Evolutionary conservation across 2,888 invertebrate species (phyloP), one percentile per base, ranked within the genome.

Genomic region (Trisateles emortualis): DNA sequence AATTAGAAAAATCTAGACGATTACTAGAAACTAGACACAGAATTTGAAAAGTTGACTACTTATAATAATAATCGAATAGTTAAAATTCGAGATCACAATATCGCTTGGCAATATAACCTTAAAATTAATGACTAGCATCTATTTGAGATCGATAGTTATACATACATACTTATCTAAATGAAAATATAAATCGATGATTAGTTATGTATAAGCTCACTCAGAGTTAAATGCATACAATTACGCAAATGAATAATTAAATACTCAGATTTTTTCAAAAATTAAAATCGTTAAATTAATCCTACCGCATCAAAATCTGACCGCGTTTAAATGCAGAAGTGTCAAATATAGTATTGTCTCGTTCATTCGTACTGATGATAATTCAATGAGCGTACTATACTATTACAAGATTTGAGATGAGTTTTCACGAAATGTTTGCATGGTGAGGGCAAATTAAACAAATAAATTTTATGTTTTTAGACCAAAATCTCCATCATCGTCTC

Each of bases 21-120:
- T 38, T 29, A 55, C 52, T 69, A 61, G 40, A 39, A 52, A 52
- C 57, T 72, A 69, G 50, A 69, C 67, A 67, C 52, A 60, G 52
- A 63, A 58, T 51, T 57, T 43, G 52, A 63, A 68, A 72, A 68
- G 58, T 52, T 53, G 52, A 58, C 71, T 68, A 70, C 71, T 70
- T 68, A 68, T 8, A 8, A 6, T 8, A 8, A 6, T 33, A 61
- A 61, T 59, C 59, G 63, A 66, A 72, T 40, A 40, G 64, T 64
- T 68, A 76, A 81, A 78, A 74, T 75, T 76, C 73, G 79, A 83
- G 81, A 90, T 90, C 89, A 90, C 88, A 89, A 87, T 90, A 90
- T 91, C 88, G 91, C 91, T 91, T 91, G 81, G 90, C 90, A 90
- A 90, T 90, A 89, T 82, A 76, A 74, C 56, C 74, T 78, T 84